Evolutionary conservation across 1,140 invertebrate genomes (phyloP).

Genomic region (Lepidostoma basale): DNA sequence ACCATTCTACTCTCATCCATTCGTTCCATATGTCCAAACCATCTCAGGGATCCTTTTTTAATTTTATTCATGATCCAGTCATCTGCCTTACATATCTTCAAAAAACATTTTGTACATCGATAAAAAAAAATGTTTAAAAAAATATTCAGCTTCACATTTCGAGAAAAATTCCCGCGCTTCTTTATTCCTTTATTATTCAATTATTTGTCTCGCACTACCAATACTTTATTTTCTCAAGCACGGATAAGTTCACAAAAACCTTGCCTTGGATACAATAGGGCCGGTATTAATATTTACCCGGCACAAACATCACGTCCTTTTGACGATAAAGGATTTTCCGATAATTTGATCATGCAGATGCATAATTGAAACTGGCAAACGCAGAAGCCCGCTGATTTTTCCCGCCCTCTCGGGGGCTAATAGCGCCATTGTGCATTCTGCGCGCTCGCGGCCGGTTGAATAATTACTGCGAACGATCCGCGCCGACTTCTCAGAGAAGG

Average conservation of each 20-base stretch:
- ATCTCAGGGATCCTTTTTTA: no score
- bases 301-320: slow-evolving; percentile 1
- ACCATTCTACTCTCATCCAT: no score
- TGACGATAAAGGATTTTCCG: slow-evolving; percentile 16
- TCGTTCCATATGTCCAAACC: no score
- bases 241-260: neutral
- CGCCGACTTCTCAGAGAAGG: neutral
- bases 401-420: slow-evolving; percentile 6
- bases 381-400: slow-evolving; percentile 6
- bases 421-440: slow-evolving; percentile 19
- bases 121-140: no score
- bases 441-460: neutral
- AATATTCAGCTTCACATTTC: no score
- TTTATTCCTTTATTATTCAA: no score
- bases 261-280: neutral
- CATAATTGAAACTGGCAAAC: slow-evolving; percentile 21
- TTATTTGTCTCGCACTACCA: no score
- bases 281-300: neutral
- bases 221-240: no score
- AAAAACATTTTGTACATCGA: no score
- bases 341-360: slow-evolving; percentile 21
- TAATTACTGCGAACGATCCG: slow-evolving; percentile 4
- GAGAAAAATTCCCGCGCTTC: neutral
- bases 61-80: no score
- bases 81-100: no score